Base-by-base conservation (phyloP, 1,140 invertebrate species). In the Ruditapes philippinarum region DNA sequence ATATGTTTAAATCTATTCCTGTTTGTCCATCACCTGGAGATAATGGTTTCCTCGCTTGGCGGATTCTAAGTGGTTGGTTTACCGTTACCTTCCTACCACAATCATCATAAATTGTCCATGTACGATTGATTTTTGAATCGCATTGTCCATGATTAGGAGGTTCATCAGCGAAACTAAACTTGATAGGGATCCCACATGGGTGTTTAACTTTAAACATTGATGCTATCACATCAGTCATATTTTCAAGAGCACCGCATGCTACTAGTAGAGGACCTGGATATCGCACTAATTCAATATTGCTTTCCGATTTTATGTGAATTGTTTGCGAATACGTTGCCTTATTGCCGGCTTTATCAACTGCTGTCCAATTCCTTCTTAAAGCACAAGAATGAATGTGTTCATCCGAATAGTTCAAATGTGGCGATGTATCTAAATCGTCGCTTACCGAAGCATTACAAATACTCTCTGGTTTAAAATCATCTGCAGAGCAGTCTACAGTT, bases 201-300 rank as follows among this genome's bases (percentile, higher is more conserved):
- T 79, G 49, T 2, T 79, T 36, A 22, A 79, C n/a, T 57, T 5
- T 17, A 57, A 79, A 57, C 76, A 79, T 79, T 4, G 76, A 79
- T 60, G 33, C 38, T 1, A 79, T 14, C 0, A 38, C 25, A 54
- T 79, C 76, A 36, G 76, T 79, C 54, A 79, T 33, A 1, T 57
- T 33, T 22, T 38, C 14, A 17, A 79, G 45, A 17, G 76, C n/a
- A 40, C 76, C 76, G 40, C 76, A 79, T 1, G 76, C 49, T 33
- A 79, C 25, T 0, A 51, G 2, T 22, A 79, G 25, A 19, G 76
- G 49, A 12, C 31, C 1, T 25, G 51, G 76, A 54, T 38, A 9
- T 5, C 33, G 49, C 0, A 11, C 19, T 22, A 79, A 17, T n/a
- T 7, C 0, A 12, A 79, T 54, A 33, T 1, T 33, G 0, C 19